Base-by-base conservation (phyloP, 2,797 vertebrate genomes). In the Petrocephalus schoutedeni region DNA sequence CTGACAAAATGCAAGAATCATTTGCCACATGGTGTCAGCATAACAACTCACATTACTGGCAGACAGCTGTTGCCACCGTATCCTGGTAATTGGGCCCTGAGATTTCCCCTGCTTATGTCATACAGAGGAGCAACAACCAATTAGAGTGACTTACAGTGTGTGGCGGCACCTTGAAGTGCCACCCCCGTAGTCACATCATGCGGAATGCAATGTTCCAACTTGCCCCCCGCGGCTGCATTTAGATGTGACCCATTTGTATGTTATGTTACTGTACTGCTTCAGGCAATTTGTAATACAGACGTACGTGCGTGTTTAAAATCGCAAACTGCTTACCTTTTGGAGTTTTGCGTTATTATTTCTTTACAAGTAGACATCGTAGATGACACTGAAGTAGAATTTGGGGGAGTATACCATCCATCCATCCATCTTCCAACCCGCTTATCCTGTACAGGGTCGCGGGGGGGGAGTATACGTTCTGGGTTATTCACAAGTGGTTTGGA, bases 61-160 rank as follows among this genome's bases (percentile, higher is more conserved):
- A 93, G 93, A 93, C 94, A 95, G 94, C 94, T 95, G 94, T 95
- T 93, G 91, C 92, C 94, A 93, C 92, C 93, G 91, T 88, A 89
- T 92, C 93, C 71, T 57, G 88, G 92, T 91, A 91, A 88, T 86
- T 53, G 74, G 74, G 53, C 90, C 57, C 91, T 88, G 88, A 61
- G 28, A 87, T 89, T 92, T 92, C 91, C 23, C 89, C 32, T 58
- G 90, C 92, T 92, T 91, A 87, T 93, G 93, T 92, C 90, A 91
- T 91, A 88, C 89, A 89, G 90, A 93, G 93, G 92, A 90, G 90
- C 93, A 92, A 90, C 91, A 91, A 91, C 91, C 93, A 95, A 94
- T 95, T 94, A 93, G 88, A 89, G 92, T 93, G 93, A 95, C 94
- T 93, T 95, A 94, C 54, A 58, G 32, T 59, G 28, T 57, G 84